Evolutionary conservation across 2,113 vertebrate species (phyloP).

Genomic region (Menidia beryllina): DNA sequence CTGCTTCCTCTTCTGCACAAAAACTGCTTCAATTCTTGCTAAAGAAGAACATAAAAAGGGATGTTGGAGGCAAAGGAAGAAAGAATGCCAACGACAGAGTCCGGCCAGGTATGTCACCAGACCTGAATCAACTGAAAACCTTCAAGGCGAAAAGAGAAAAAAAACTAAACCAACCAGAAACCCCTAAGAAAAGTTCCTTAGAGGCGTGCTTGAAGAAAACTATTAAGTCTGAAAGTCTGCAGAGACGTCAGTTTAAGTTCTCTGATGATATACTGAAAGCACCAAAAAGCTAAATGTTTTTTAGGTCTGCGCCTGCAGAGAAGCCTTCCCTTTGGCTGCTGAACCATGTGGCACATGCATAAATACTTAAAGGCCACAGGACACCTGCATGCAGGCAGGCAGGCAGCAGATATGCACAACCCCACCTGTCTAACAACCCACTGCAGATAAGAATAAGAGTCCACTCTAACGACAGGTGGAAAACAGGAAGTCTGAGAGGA

Average conservation of each 20-base stretch:
- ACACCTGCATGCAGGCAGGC: conserved; percentile 39
- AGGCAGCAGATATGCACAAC: conserved; percentile 18
- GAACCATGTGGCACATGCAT: conserved; percentile 61
- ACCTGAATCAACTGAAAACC: background rate
- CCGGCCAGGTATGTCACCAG: background rate
- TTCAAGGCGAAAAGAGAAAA: background rate
- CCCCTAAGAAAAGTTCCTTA: background rate
- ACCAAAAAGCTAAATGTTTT: background rate
- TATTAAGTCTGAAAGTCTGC: background rate
- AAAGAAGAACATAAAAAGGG: too few relatives aligned
- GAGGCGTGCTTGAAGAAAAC: background rate
- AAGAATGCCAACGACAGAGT: background rate
- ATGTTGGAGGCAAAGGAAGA: background rate
- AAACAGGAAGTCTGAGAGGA: background rate
- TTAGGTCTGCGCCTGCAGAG: background rate
- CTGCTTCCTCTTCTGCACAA: too few relatives aligned
- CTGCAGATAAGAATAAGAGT: conserved; percentile 29
- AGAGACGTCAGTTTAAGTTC: too few relatives aligned
- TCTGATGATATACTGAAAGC: background rate
- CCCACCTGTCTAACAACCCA: conserved; percentile 14
- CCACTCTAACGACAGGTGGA: conserved; percentile 19
- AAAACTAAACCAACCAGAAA: background rate
- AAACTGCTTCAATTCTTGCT: too few relatives aligned
- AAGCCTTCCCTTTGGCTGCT: conserved; percentile 13
- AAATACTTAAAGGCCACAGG: conserved; percentile 76